Base-by-base conservation (phyloP, 1,140 invertebrate species). In the Aphaenogaster floridana region DNA sequence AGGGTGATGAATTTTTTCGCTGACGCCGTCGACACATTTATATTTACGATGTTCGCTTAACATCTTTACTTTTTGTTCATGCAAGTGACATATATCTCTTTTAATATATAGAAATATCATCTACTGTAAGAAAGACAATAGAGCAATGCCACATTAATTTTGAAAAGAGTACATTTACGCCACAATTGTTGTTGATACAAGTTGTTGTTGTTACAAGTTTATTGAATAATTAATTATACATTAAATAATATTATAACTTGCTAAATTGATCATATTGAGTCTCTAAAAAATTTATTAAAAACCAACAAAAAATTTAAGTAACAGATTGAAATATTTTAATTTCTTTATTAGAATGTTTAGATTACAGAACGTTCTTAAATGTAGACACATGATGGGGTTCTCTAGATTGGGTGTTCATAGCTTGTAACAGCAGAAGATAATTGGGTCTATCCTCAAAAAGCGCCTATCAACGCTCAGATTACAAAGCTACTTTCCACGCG, bases 401-500 rank as follows among this genome's bases (percentile, higher is more conserved):
- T 71, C 21, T 42, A 39, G 28, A 68, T 50, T 36, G 34, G 42
- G 54, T 54, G 54, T 84, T 84, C 34, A 84, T 84, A 76, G 69
- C 80, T 39, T 48, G 80, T 84, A 84, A 76, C 34, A 7, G 11
- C 69, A 84, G 69, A 84, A 34, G 69, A 84, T 84, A 84, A 84
- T 84, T 84, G 45, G 50, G 42, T 28, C 28, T 84, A 84, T 84
- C 45, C n/a, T 63, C 57, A 74, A 84, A 84, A 84, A 83, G 80
- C 80, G 50, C 21, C 89, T 78, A 87, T 90, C 89, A 68, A 74
- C 61, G 88, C 78, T 90, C 79, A 66, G 61, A 85, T 90, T 90
- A 87, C 86, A 85, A 69, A 90, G 86, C 89, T 50, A 66, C 66
- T 85, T 90, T 74, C 59, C 66, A 59, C 42, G 50, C 28, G 78